Base-by-base conservation (phyloP, 2,113 vertebrate genomes). In the Lethenteron camtschaticum region DNA sequence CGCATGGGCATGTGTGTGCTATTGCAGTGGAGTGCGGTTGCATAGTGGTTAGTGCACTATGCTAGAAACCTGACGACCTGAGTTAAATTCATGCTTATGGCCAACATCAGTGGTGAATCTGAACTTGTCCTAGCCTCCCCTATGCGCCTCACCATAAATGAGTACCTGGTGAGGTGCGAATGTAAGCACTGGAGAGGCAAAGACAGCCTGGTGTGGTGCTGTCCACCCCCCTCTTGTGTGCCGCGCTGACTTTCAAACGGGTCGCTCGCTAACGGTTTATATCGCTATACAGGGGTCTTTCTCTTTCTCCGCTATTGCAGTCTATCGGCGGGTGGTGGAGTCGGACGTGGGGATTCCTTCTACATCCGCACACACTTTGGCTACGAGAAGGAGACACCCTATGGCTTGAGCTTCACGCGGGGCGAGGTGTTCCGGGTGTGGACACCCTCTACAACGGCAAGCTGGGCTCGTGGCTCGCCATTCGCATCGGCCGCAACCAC, bases 281-380 rank as follows among this genome's bases (percentile, higher is more conserved):
- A 56, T 69, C 18, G 56, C n/a, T 70, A 57, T 57, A 55, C 41
- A 57, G 56, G 57, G 41, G 11, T 60, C 59, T 11, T 60, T 70
- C 9, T 8, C 56, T 63, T 55, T 41, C 41, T 41, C 41, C 41
- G 41, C n/a, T 66, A n/a, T 72, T 69, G 10, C 76, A 99, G 94
- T 94, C 81, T 99, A 92, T 78, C 84, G 78, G 76, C 95, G 89
- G 73, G 87, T 95, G 78, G 74, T 85, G 13, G 84, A 83, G 7
- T 92, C 89, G 56, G 84, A 80, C 0, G 73, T 89, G 72, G 87
- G 0, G 94, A 99, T 74, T 95, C 89, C 1, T 97, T 96, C 78
- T 91, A 90, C 75, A 80, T 99, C 75, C 88, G 94, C 57, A 86
- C 87, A 0, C 94, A 99, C 78, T 99, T 90, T 63, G 90, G 96